phyloP scores from a whole-genome alignment of 2,888 invertebrate genomes.

The Philonicus albiceps region DNA sequence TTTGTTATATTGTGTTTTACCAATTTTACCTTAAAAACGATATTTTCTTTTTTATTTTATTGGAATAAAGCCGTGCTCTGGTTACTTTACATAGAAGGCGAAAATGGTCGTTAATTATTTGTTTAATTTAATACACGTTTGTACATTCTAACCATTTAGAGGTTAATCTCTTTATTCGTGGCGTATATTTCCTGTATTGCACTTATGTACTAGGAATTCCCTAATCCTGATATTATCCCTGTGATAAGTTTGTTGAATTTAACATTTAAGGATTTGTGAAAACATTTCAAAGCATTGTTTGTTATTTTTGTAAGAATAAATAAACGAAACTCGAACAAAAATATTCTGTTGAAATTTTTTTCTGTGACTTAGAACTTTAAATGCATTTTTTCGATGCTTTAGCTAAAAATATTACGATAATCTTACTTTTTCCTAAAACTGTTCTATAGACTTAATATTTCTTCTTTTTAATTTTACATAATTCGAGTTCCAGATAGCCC shows the following conservation, averaged over 20 bases:
- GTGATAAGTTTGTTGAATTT: slow-evolving; percentile 21
- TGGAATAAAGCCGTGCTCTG: not conserved
- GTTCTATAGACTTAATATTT: no score
- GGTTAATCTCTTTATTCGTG: not conserved
- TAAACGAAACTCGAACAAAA: not conserved
- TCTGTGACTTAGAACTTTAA: no score
- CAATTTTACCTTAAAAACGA: not conserved
- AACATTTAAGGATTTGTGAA: not conserved
- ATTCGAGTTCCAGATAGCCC: no score
- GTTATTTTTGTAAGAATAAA: slow-evolving; percentile 14
- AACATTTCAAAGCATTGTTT: slow-evolving; percentile 17
- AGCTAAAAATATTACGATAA: no score
- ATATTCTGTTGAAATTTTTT: not conserved
- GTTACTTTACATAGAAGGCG: not conserved
- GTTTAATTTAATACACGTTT: not conserved
- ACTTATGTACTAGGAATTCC: not conserved
- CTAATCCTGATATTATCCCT: slow-evolving; percentile 15
- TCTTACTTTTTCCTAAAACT: no score
- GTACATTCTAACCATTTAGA: not conserved
- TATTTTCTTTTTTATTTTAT: not conserved
- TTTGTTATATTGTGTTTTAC: not conserved
- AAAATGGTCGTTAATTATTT: not conserved
- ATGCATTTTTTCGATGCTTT: no score
- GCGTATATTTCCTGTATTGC: not conserved
- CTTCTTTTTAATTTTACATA: no score